Evolutionary conservation across 2,888 invertebrate species (phyloP).

Genomic region (Romanomermis culicivorax): DNA sequence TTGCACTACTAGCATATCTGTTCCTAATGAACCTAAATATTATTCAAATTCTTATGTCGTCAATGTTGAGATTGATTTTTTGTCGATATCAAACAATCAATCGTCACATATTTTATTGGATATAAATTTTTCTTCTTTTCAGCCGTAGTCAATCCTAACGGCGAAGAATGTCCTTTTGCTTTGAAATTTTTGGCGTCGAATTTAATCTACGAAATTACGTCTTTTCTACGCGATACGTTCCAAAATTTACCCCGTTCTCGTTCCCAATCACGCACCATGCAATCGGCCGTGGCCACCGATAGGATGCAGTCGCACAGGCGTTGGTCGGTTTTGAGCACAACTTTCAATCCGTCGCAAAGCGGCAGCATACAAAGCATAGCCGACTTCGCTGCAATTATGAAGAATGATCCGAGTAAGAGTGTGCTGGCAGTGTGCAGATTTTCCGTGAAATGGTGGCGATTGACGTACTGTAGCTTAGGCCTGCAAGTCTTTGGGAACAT

Average conservation of each 20-base stretch:
- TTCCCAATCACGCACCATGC: neutral
- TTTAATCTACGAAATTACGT: slow-evolving; percentile 81
- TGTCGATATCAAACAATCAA: too few relatives aligned
- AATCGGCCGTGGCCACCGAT: slow-evolving; percentile 20
- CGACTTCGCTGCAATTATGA: slow-evolving; percentile 17
- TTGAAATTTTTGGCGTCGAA: slow-evolving; percentile 77
- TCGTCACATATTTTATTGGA: too few relatives aligned
- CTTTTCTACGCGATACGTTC: slow-evolving; percentile 87
- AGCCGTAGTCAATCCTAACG: slow-evolving; percentile 33
- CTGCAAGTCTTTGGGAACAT: neutral
- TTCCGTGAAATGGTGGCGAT: neutral
- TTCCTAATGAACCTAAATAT: too few relatives aligned
- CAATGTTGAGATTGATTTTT: too few relatives aligned
- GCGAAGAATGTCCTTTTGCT: slow-evolving; percentile 50
- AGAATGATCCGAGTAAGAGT: too few relatives aligned
- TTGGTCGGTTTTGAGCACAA: slow-evolving; percentile 27
- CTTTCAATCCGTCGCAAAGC: slow-evolving; percentile 26
- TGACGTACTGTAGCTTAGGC: neutral
- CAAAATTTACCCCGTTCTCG: slow-evolving; percentile 39
- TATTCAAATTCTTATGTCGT: too few relatives aligned
- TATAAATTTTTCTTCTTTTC: too few relatives aligned
- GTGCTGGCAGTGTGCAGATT: neutral
- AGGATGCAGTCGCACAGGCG: slow-evolving; percentile 24
- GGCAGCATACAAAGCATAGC: slow-evolving; percentile 27
- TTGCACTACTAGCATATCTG: too few relatives aligned